Conservation (phyloP, 64 coral and sea anemone species). For the Astreopora myriophthalma region DNA sequence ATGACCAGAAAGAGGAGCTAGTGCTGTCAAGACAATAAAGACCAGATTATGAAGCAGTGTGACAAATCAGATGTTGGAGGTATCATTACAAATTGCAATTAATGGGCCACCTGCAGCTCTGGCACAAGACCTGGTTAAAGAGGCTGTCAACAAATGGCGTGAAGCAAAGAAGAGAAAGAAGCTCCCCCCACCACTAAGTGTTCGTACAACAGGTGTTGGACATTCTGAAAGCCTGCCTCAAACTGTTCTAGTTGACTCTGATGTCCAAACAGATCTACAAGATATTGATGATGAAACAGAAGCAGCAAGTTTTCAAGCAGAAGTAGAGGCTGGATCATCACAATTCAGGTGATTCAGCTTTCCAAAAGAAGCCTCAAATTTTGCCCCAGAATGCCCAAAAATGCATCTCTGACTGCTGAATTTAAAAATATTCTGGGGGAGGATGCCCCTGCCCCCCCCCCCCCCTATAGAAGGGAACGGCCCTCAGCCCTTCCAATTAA, state of each 20-base stretch:
- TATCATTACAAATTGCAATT: neutral
- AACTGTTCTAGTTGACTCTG: constrained; percentile 29
- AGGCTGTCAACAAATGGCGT: constrained; percentile 28
- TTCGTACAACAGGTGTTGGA: constrained; percentile 18
- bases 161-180: constrained; percentile 25
- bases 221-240: neutral
- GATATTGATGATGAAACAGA: neutral
- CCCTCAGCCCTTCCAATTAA: no score
- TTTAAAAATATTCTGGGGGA: no score
- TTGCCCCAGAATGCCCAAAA: no score
- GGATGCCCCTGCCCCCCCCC: no score
- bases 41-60: neutral
- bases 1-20: neutral
- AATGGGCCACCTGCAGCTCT: neutral
- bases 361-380: no score
- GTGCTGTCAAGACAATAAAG: constrained; percentile 36
- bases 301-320: constrained; percentile 32
- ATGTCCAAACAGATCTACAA: neutral
- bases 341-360: no score
- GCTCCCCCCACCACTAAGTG: neutral
- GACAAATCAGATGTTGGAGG: neutral
- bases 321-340: no score
- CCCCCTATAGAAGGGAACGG: no score
- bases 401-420: no score
- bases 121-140: neutral